These are phyloP conservation scores for Rhinolophus ferrumequinum DNA, from an alignment of 2,113 vertebrate species.

Conservation along the genomic window DNA sequence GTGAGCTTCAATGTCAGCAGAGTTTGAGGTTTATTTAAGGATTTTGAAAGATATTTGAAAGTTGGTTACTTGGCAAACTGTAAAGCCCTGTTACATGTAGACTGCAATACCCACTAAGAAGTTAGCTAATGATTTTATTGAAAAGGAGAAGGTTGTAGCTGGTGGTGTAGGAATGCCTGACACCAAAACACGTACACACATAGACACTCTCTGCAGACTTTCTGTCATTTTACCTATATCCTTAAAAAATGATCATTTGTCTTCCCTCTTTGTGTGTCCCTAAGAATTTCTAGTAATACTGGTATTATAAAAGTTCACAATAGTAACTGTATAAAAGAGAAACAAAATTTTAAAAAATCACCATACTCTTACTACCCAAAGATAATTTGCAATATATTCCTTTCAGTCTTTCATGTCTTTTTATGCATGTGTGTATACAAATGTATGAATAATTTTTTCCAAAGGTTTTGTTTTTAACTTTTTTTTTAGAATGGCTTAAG, in stretches of 20 bases:
- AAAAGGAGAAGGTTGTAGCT: neutral
- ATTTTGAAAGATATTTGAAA: slow-evolving; percentile 2
- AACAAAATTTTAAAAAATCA: neutral
- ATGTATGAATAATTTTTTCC: neutral
- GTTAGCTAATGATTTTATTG: neutral
- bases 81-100: neutral
- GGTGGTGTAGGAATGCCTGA: neutral
- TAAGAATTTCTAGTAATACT: neutral
- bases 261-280: neutral
- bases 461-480: no score
- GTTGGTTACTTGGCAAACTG: neutral
- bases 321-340: neutral
- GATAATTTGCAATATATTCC: neutral
- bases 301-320: neutral
- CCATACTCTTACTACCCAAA: neutral
- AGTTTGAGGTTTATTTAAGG: neutral
- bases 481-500: no score
- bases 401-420: neutral
- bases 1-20: neutral
- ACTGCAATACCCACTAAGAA: neutral
- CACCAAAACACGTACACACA: neutral
- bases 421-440: neutral
- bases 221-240: neutral
- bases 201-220: neutral
- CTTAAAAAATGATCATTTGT: neutral